A percentile compares a stretch with the other conserved stretches of the same genome.
These are phyloP conservation scores for Ciona savignyi DNA, from an alignment of 23 tunicate genomes.

Conservation along the genomic window DNA sequence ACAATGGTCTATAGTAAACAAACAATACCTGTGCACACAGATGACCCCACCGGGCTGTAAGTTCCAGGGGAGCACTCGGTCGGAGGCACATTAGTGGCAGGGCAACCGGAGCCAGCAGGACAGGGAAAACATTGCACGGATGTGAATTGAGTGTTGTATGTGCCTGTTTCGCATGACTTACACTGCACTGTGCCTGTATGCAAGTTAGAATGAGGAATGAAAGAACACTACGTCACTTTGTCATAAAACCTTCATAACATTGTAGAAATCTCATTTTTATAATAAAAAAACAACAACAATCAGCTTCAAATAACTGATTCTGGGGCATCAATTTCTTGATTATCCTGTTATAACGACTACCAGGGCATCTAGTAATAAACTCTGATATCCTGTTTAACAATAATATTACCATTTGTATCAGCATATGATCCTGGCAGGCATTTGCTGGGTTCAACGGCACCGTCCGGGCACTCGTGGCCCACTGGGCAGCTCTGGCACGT, in stretches of 20 bases:
- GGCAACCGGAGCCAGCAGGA: conserved; percentile 74
- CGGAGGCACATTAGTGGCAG: conserved; percentile 27
- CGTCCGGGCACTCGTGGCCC: conserved; percentile 55
- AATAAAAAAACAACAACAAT: no score
- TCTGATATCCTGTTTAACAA: no score
- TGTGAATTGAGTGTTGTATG: conserved; percentile 35
- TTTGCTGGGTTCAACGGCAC: conserved; percentile 11
- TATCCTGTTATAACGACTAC: no score
- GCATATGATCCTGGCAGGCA: conserved; percentile 57
- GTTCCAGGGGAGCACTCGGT: conserved; percentile 51
- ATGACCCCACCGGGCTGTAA: conserved; percentile 51
- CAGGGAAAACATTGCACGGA: conserved; percentile 36
- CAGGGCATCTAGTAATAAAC: no score
- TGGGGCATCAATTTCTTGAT: no score
- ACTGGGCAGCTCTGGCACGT: conserved; percentile 35
- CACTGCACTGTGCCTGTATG: conserved; percentile 35
- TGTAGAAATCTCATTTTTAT: no score
- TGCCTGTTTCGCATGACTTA: conserved; percentile 59
- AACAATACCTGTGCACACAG: conserved; percentile 66
- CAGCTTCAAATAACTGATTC: no score
- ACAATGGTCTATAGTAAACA: no score
- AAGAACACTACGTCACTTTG: no score
- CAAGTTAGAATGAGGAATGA: no score
- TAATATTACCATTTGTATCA: conserved; percentile 55
- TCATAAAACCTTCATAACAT: no score